phyloP scores from a whole-genome alignment of 2,888 invertebrate genomes.

The Agrilus cyanescens region DNA sequence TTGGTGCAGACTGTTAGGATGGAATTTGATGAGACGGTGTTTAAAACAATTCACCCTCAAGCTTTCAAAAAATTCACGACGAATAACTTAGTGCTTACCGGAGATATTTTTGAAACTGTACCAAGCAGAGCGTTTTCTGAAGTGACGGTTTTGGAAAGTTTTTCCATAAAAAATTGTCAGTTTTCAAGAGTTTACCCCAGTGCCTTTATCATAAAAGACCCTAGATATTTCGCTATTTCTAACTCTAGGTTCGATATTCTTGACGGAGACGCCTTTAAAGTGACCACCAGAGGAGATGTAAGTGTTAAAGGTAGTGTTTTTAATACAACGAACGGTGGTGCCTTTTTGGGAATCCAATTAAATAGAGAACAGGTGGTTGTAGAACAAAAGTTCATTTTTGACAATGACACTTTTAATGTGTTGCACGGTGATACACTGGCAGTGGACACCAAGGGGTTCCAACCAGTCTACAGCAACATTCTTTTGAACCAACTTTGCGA shows the following conservation, averaged over 20 bases:
- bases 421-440: constrained; percentile 46
- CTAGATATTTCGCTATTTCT: constrained; percentile 48
- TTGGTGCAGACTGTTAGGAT: constrained; percentile 44
- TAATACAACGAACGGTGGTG: constrained; percentile 43
- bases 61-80: constrained; percentile 71
- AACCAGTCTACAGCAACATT: constrained; percentile 45
- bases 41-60: constrained; percentile 53
- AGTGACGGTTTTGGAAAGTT: constrained; percentile 53
- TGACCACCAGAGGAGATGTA: constrained; percentile 48
- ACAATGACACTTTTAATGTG: constrained; percentile 48
- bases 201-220: constrained; percentile 54
- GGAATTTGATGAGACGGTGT: constrained; percentile 47
- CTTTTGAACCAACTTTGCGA: constrained; percentile 47
- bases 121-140: constrained; percentile 66
- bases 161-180: constrained; percentile 52
- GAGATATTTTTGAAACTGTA: constrained; percentile 46
- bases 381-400: constrained; percentile 43
- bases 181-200: constrained; percentile 54
- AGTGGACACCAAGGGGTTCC: constrained; percentile 44
- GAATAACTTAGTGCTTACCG: constrained; percentile 49
- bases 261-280: constrained; percentile 54
- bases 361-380: constrained; percentile 37
- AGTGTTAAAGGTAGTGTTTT: constrained; percentile 56
- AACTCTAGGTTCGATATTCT: constrained; percentile 46
- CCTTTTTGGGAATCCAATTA: constrained; percentile 48